These are phyloP conservation scores for Pinna nobilis DNA, from an alignment of 1,140 invertebrate species.

Conservation along the genomic window DNA sequence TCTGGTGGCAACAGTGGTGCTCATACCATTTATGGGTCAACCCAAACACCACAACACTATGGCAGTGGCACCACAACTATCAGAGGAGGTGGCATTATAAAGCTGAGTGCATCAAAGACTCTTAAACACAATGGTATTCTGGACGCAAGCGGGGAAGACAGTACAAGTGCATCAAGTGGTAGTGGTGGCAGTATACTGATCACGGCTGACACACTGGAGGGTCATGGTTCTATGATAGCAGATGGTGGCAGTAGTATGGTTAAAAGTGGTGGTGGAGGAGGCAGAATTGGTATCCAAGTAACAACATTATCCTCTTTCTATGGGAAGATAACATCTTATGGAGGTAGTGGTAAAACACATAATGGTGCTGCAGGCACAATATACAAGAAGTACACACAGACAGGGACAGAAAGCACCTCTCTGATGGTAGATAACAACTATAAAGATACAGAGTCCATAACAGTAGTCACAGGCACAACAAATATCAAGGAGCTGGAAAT, in stretches of 20 bases:
- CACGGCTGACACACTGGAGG: slow-evolving; percentile 43
- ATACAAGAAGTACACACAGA: slow-evolving; percentile 47
- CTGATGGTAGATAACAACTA: slow-evolving; percentile 47
- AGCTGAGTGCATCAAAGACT: slow-evolving; percentile 27
- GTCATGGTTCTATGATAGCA: slow-evolving; percentile 54
- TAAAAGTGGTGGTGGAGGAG: slow-evolving; percentile 57
- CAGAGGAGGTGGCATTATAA: slow-evolving; percentile 56
- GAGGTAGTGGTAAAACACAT: slow-evolving; percentile 41
- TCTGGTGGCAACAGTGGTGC: slow-evolving; percentile 43
- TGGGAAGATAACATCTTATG: slow-evolving; percentile 42
- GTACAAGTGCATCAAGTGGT: slow-evolving; percentile 38
- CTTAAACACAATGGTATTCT: slow-evolving; percentile 52
- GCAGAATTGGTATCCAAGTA: slow-evolving; percentile 50
- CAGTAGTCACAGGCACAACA: slow-evolving; percentile 37
- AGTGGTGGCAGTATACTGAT: slow-evolving; percentile 62
- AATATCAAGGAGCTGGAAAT: slow-evolving; percentile 43
- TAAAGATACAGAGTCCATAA: slow-evolving; percentile 11
- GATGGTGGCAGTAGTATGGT: slow-evolving; percentile 44
- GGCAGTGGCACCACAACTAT: slow-evolving; percentile 50
- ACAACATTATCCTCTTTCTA: slow-evolving; percentile 45
- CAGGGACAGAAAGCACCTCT: slow-evolving; percentile 46
- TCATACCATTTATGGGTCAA: slow-evolving; percentile 50
- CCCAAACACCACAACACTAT: slow-evolving; percentile 34
- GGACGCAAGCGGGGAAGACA: slow-evolving; percentile 40
- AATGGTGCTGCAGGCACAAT: slow-evolving; percentile 60